Evolutionary conservation across 2,113 vertebrate genomes (phyloP).

Genomic region (Eleginops maclovinus): DNA sequence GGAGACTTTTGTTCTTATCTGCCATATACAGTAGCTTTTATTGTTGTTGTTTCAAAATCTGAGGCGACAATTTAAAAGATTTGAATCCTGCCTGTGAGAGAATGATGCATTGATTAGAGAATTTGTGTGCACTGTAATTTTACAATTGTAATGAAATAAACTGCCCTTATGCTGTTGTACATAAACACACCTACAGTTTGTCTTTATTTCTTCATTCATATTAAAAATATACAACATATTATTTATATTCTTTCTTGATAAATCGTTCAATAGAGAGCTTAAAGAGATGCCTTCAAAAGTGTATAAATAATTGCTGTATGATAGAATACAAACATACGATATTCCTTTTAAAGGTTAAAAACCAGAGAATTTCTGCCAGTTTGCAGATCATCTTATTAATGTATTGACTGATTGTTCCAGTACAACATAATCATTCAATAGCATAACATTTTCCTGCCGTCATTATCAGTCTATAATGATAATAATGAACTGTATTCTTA

Average conservation of each 20-base stretch:
- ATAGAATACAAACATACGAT: background rate
- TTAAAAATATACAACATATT: background rate
- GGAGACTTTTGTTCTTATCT: constrained; percentile 40
- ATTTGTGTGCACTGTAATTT: constrained; percentile 69
- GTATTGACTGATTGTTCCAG: background rate
- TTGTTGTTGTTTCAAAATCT: constrained; percentile 55
- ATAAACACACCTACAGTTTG: background rate
- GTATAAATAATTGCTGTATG: background rate
- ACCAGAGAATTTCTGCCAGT: background rate
- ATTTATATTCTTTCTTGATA: background rate
- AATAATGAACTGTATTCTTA: too few relatives aligned
- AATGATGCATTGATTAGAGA: constrained; percentile 64
- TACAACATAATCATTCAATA: background rate
- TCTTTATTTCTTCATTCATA: background rate
- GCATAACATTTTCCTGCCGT: background rate
- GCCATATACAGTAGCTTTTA: constrained; percentile 63
- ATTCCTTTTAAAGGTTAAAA: background rate
- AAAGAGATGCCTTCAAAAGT: background rate
- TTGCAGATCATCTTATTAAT: background rate
- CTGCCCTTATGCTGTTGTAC: constrained; percentile 63
- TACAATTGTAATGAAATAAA: constrained; percentile 76
- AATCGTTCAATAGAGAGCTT: background rate
- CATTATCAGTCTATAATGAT: too few relatives aligned
- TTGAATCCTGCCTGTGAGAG: constrained; percentile 73
- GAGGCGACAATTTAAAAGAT: constrained; percentile 51